Evolutionary conservation across 2,113 vertebrate genomes (phyloP).

Genomic region (Hyaena hyaena): DNA sequence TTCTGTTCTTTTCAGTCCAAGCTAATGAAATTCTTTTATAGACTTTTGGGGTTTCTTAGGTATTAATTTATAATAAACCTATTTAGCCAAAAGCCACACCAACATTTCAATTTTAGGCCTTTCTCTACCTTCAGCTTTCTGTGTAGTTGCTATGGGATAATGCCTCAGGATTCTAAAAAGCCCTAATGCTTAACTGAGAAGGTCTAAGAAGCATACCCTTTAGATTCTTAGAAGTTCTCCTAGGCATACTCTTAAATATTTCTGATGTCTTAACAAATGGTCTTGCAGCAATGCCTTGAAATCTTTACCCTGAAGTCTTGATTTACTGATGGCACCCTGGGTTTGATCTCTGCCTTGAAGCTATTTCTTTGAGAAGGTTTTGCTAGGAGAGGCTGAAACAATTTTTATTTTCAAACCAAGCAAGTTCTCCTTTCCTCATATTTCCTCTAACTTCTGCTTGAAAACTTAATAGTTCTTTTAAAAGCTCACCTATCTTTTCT

Average conservation of each 20-base stretch:
- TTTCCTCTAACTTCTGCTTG: not conserved
- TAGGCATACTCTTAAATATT: not conserved
- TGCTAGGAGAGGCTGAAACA: not conserved
- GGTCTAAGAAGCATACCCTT: not conserved
- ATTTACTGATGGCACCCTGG: not conserved
- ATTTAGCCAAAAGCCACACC: not conserved
- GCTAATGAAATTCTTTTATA: not conserved
- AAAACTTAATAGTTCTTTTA: not conserved
- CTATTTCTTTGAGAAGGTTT: conserved; percentile 3
- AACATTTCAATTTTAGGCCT: not conserved
- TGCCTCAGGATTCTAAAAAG: not conserved
- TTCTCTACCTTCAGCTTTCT: not conserved
- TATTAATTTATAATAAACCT: not conserved
- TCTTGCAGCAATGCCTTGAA: not conserved
- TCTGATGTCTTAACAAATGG: not conserved
- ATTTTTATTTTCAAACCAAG: conserved; percentile 53
- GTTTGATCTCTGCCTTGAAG: conserved; percentile 29
- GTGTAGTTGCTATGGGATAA: not conserved
- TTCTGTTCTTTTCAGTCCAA: not conserved
- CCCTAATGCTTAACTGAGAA: not conserved
- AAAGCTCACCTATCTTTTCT: not conserved
- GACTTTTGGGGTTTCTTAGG: not conserved
- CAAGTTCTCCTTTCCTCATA: not conserved
- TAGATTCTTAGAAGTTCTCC: not conserved
- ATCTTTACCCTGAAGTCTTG: not conserved